Evolutionary conservation across 2,888 invertebrate species (phyloP), one percentile per base, ranked within the genome.

Genomic region (Tupiocoris notatus): DNA sequence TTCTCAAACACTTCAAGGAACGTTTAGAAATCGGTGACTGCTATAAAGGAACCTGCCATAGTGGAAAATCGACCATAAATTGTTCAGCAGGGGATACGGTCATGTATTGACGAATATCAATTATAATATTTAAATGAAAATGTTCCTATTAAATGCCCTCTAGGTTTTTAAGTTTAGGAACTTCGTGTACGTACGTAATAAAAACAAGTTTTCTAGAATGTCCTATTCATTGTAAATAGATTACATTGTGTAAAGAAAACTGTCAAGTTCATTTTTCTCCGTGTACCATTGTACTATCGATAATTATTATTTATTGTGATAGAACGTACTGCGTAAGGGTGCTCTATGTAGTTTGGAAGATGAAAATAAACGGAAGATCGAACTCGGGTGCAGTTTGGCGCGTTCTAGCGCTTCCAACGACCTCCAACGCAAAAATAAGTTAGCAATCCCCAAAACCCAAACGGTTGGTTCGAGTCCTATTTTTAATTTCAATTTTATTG

Each of bases 301-400:
- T 56, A 12, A 39, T 67, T 67, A 67, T 67, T 67, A 67, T 67
- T 67, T 67, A 67, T 67, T 67, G 67, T 67, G 67, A 67, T 67
- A 67, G 67, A 18, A 67, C 54, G 21, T 66, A 66, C 54, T 20
- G 21, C 25, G n/a, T 64, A 64, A 18, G 64, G 64, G 23, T 25
- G 25, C 25, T 64, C 39, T 12, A 12, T 39, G 39, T 39, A 39
- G 12, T 64, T 12, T 64, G 25, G n/a, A 39, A 39, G 17, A 21
- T 21, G 21, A 67, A 20, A 56, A 21, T 67, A 22, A 57, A 39
- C 20, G 39, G 24, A 65, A 65, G n/a, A 65, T 25, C 39, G n/a
- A 18, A 1, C 17, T 24, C 9, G 9, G 65, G n/a, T 9, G 39
- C 18, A 24, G 23, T 65, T 16, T 12, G 18, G 67, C 57, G 54